phyloP scores from a whole-genome alignment of 2,113 vertebrate species.

The Sus scrofa region T2T-Sscrofa CM000812.6:166272501-166273000 shows the following conservation, averaged over 20 bases:
- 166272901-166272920: background rate
- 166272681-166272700: background rate
- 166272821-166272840: background rate
- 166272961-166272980: background rate
- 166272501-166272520: background rate
- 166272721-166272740: background rate
- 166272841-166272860: background rate
- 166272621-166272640: background rate
- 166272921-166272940: background rate
- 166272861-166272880: background rate
- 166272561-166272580: background rate
- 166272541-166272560: background rate
- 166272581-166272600: background rate
- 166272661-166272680: background rate
- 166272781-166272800: background rate
- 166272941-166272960: background rate
- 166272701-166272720: background rate
- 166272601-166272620: background rate
- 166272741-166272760: background rate
- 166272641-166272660: background rate
- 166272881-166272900: background rate
- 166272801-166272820: background rate
- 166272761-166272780: background rate
- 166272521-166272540: background rate
- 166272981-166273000: background rate